Evolutionary conservation across 2,113 vertebrate species (phyloP).

Genomic region (Microtus oregoni): DNA sequence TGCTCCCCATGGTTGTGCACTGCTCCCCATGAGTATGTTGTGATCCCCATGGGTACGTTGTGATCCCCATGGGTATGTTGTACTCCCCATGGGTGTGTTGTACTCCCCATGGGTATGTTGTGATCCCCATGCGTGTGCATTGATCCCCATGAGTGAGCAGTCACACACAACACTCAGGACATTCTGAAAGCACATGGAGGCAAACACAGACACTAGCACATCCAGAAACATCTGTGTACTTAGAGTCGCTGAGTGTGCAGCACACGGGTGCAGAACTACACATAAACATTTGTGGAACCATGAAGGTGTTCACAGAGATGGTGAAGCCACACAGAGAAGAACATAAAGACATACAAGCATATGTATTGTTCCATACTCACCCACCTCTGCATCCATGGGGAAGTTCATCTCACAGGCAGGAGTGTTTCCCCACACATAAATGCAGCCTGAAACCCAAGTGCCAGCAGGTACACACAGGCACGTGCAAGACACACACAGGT

Average conservation of each 20-base stretch:
- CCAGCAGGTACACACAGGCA: not conserved
- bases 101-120: not conserved
- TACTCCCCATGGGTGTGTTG: not conserved
- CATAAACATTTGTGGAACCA: not conserved
- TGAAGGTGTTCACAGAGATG: not conserved
- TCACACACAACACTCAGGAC: not conserved
- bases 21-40: too few species aligned
- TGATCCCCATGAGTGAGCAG: not conserved
- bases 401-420: rapidly evolving
- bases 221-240: rapidly evolving
- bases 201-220: not conserved
- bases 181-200: rapidly evolving
- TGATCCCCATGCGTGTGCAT: not conserved
- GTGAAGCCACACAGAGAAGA: rapidly evolving
- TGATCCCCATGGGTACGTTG: too few species aligned
- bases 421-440: not conserved
- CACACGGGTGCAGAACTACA: not conserved
- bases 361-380: rapidly evolving
- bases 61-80: not conserved
- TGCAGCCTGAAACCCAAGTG: not conserved
- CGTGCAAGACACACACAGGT: rapidly evolving
- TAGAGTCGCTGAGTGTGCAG: not conserved
- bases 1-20: not conserved
- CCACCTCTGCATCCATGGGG: not conserved
- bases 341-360: not conserved